These are phyloP conservation scores for Hycleus cichorii DNA, from an alignment of 1,140 invertebrate genomes.

Conservation along the genomic window DNA sequence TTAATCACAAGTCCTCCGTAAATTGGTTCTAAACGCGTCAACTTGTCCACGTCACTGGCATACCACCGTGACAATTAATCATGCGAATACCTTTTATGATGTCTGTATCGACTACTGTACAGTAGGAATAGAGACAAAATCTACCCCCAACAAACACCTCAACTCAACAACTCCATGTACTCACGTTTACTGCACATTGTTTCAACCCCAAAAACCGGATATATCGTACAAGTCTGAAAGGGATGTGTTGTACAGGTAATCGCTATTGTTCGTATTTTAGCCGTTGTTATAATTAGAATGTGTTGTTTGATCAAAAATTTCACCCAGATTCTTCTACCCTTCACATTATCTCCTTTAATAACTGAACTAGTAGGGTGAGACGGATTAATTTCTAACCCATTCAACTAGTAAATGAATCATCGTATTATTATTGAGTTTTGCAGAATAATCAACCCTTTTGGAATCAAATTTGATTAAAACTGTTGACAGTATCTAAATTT, in stretches of 20 bases:
- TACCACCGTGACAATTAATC: conserved; percentile 3
- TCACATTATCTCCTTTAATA: too few relatives aligned
- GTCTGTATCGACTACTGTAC: conserved; percentile 1
- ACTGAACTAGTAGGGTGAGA: too few relatives aligned
- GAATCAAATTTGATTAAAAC: too few relatives aligned
- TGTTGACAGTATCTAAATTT: too few relatives aligned
- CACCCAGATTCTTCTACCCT: too few relatives aligned
- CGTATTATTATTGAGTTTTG: too few relatives aligned
- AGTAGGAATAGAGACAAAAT: too few relatives aligned
- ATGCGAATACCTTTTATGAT: conserved; percentile 10
- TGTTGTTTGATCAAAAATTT: too few relatives aligned
- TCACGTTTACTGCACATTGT: conserved; percentile 16
- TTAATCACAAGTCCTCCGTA: neutral
- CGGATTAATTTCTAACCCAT: too few relatives aligned
- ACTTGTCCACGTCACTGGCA: neutral
- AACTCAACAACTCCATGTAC: neutral
- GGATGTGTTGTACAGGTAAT: conserved; percentile 4
- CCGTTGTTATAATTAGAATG: conserved; percentile 15
- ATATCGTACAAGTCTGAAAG: conserved; percentile 24
- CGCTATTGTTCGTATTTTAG: conserved; percentile 25
- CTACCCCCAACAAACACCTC: neutral
- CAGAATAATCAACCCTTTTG: too few relatives aligned
- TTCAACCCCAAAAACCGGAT: conserved; percentile 22
- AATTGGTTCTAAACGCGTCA: too few relatives aligned
- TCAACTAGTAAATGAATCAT: too few relatives aligned